phyloP scores from a whole-genome alignment of 2,113 vertebrate species.

The Python bivittatus region DNA sequence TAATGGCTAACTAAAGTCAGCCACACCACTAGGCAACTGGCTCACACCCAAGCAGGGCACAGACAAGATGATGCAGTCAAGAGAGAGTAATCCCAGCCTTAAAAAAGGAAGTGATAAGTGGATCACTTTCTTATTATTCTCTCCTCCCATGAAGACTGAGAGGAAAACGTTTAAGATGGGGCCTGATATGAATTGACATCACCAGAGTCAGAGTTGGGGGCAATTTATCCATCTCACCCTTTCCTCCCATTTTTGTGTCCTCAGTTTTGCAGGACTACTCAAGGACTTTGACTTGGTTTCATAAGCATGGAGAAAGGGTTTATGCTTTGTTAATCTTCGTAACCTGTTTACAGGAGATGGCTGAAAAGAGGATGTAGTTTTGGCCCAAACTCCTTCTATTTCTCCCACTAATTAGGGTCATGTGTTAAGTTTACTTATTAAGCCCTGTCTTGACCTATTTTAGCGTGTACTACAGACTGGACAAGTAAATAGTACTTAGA shows the following conservation, averaged over 20 bases:
- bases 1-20: neutral
- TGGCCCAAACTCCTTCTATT: neutral
- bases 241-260: neutral
- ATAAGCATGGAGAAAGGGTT: neutral
- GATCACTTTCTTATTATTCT: neutral
- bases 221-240: neutral
- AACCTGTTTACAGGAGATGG: neutral
- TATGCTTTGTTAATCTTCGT: neutral
- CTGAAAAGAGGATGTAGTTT: neutral
- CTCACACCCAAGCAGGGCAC: neutral
- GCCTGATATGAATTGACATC: neutral
- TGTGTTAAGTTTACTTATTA: neutral
- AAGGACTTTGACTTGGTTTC: neutral
- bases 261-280: neutral
- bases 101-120: neutral
- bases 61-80: neutral
- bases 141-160: too few species aligned
- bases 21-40: neutral
- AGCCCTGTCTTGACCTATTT: neutral
- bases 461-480: neutral
- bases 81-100: neutral
- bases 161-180: neutral
- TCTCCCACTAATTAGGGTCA: neutral
- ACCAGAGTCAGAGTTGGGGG: neutral
- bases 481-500: neutral